Conservation (phyloP, 2,113 vertebrate genomes). For the Gasterosteus nipponicus region DNA sequence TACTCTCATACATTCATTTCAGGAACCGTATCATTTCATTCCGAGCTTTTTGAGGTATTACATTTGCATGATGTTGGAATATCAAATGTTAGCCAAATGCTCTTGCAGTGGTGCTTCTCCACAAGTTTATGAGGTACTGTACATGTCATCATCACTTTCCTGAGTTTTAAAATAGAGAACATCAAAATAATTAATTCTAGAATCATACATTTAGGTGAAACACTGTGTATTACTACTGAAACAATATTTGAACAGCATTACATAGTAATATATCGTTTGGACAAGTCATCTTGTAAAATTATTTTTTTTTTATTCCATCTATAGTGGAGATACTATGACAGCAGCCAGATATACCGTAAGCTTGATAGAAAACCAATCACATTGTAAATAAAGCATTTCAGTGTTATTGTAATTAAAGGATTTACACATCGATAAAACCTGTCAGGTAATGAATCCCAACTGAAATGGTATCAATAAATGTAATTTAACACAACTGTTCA, state of each 20-base stretch:
- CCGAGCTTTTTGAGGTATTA: constrained; percentile 90
- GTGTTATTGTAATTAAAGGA: constrained; percentile 38
- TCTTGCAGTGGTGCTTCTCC: constrained; percentile 92
- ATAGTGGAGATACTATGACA: constrained; percentile 33
- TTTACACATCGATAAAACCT: constrained; percentile 41
- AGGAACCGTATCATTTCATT: constrained; percentile 89
- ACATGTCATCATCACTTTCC: constrained; percentile 98
- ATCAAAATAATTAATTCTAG: constrained; percentile 49
- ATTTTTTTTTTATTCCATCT: constrained; percentile 25
- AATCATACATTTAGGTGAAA: constrained; percentile 88
- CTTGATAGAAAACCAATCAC: constrained; percentile 29
- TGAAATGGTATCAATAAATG: constrained; percentile 89
- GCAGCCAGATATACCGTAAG: constrained; percentile 40
- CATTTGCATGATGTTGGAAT: constrained; percentile 87
- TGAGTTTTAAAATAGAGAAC: constrained; percentile 85
- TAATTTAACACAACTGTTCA: constrained; percentile 90
- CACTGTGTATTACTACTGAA: constrained; percentile 70
- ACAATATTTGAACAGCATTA: constrained; percentile 58
- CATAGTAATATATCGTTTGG: constrained; percentile 53
- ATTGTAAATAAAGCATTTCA: constrained; percentile 17
- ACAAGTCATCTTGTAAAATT: constrained; percentile 49
- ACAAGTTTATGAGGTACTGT: constrained; percentile 98
- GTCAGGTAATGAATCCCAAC: constrained; percentile 74
- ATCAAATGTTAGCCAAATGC: constrained; percentile 90
- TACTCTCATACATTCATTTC: constrained; percentile 94